These are phyloP conservation scores for Antigone vipio DNA, from an alignment of 2,113 vertebrate genomes.

Conservation along the genomic window DNA sequence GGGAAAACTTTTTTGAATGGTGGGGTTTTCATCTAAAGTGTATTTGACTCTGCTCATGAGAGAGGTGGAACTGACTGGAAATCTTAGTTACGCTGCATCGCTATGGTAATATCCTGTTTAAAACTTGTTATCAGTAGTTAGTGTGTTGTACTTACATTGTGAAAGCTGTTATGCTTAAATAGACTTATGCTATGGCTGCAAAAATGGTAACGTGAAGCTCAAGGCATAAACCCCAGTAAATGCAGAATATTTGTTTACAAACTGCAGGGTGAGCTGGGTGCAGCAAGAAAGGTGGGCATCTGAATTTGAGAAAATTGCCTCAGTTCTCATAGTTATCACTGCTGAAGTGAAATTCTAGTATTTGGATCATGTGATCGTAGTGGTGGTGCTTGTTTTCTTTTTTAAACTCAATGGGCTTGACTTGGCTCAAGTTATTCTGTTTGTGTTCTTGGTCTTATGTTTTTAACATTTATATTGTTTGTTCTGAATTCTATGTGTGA, in stretches of 20 bases:
- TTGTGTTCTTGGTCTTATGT: background rate
- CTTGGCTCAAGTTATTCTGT: background rate
- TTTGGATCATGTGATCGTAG: background rate
- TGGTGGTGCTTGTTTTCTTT: background rate
- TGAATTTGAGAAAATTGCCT: background rate
- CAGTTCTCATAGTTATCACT: background rate
- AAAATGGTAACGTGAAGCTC: background rate
- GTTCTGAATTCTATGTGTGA: background rate
- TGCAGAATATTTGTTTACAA: background rate
- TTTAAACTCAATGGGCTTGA: background rate
- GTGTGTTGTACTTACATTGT: background rate
- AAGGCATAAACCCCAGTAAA: background rate
- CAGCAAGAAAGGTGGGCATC: background rate
- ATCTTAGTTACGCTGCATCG: background rate
- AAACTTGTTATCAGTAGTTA: background rate
- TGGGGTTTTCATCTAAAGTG: background rate
- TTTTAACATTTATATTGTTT: background rate
- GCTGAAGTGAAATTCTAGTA: background rate
- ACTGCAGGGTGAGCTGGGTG: background rate
- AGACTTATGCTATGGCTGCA: background rate
- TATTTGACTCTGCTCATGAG: accelerated
- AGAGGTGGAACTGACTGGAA: background rate
- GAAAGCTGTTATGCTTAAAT: background rate
- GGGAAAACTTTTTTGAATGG: background rate
- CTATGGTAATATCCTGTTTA: background rate